Evolutionary conservation across 35 echinoderm and acorn worm genomes (phyloP).

Genomic region (Ophioderma brevispina): DNA sequence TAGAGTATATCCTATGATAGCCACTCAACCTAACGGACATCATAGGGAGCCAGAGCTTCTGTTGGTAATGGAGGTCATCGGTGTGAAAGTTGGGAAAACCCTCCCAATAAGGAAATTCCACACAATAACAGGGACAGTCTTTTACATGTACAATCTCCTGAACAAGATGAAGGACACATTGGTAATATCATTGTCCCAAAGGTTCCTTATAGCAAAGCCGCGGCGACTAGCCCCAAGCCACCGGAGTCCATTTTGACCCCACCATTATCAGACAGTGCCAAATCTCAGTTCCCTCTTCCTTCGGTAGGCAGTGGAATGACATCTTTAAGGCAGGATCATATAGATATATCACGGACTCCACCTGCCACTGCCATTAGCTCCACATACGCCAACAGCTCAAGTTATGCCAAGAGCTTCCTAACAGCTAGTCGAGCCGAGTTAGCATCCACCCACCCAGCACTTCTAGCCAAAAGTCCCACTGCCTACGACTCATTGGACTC

Average conservation of each 20-base stretch:
- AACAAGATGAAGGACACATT: conserved; percentile 1
- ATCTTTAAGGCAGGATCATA: background rate
- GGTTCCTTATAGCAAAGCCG: conserved; percentile 26
- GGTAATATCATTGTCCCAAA: conserved; percentile 41
- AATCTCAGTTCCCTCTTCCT: conserved; percentile 55
- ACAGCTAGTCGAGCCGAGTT: background rate
- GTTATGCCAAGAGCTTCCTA: conserved; percentile 34
- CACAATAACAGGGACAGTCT: conserved; percentile 27
- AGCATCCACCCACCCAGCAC: conserved; percentile 16
- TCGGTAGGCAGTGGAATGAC: conserved; percentile 14
- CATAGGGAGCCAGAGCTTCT: background rate
- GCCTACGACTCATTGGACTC: conserved; percentile 35
- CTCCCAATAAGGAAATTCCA: conserved; percentile 65
- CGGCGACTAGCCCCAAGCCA: conserved; percentile 45
- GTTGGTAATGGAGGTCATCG: background rate
- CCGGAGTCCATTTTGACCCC: conserved; percentile 64
- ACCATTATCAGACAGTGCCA: conserved; percentile 63
- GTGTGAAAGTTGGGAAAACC: conserved; percentile 71
- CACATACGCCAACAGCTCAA: background rate
- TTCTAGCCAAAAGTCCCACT: conserved; percentile 6
- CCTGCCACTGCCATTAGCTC: background rate
- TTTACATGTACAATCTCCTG: background rate
- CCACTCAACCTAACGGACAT: background rate
- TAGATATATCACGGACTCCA: background rate
- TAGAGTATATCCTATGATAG: background rate